Evolutionary conservation across 1,140 invertebrate genomes (phyloP).

Genomic region (Diorhabda elongata): DNA sequence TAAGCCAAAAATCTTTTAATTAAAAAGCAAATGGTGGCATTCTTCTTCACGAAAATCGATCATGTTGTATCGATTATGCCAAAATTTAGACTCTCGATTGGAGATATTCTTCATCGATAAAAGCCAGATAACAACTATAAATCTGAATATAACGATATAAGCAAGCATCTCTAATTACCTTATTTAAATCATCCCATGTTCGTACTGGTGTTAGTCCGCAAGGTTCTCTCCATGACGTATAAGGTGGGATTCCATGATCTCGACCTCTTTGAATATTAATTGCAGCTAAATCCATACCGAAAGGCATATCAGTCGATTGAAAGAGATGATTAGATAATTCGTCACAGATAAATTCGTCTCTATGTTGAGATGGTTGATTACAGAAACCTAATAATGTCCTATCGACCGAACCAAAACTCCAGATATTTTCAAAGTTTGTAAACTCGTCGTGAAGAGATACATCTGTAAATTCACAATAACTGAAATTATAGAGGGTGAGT

Average conservation of each 20-base stretch:
- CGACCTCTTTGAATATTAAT: conserved; percentile 73
- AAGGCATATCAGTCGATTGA: conserved; percentile 80
- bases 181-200: conserved; percentile 71
- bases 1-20: no score
- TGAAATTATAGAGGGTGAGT: no score
- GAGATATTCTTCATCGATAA: no score
- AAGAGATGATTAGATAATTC: conserved; percentile 94
- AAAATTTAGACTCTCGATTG: no score
- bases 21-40: no score
- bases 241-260: conserved; percentile 59
- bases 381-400: conserved; percentile 83
- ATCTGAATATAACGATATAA: no score
- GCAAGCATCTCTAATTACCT: conserved; percentile 14
- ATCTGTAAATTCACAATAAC: conserved; percentile 43
- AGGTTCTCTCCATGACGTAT: conserved; percentile 76
- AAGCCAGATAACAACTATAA: no score
- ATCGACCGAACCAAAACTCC: conserved; percentile 73
- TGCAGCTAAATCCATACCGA: conserved; percentile 78
- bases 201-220: conserved; percentile 70
- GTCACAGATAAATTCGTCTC: conserved; percentile 90
- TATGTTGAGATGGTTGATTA: conserved; percentile 84
- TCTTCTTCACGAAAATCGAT: no score
- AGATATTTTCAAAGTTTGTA: conserved; percentile 89
- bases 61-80: no score
- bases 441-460: conserved; percentile 85